Percentiles rank a stretch among this genome's conserved stretches.
These are phyloP conservation scores for Luscinia megarhynchos DNA, from an alignment of 2,797 vertebrate species.

Conservation along the genomic window DNA sequence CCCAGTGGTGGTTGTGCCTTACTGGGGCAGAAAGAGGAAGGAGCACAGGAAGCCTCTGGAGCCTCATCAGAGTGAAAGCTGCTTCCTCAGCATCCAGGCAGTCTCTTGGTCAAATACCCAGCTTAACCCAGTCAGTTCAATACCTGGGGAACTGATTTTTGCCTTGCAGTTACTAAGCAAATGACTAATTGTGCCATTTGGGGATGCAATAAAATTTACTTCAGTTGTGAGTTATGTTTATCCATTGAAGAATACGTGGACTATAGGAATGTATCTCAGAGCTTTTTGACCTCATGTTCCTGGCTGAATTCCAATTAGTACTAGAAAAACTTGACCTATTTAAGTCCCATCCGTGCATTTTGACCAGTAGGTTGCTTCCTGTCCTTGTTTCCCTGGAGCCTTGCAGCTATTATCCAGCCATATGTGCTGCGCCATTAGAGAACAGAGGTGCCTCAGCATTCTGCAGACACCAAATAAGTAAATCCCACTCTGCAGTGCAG, in stretches of 20 bases:
- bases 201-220: not conserved
- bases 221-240: not conserved
- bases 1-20: not conserved
- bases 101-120: not conserved
- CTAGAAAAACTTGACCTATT: not conserved
- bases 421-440: not conserved
- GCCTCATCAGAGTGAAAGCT: not conserved
- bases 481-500: not conserved
- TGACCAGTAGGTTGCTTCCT: not conserved
- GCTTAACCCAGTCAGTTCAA: not conserved
- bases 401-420: not conserved
- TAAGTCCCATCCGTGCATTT: not conserved
- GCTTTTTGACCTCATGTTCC: not conserved
- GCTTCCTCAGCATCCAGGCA: not conserved
- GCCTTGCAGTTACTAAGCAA: not conserved
- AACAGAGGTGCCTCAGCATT: not conserved
- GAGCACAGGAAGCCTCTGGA: not conserved
- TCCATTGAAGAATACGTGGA: not conserved
- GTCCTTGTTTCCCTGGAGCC: not conserved
- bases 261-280: not conserved
- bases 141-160: not conserved
- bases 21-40: not conserved
- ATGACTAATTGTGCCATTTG: not conserved
- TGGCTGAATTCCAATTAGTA: not conserved
- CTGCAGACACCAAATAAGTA: not conserved